Conservation (phyloP, 2,888 invertebrate species). For the Hoplodrina blanda region DNA sequence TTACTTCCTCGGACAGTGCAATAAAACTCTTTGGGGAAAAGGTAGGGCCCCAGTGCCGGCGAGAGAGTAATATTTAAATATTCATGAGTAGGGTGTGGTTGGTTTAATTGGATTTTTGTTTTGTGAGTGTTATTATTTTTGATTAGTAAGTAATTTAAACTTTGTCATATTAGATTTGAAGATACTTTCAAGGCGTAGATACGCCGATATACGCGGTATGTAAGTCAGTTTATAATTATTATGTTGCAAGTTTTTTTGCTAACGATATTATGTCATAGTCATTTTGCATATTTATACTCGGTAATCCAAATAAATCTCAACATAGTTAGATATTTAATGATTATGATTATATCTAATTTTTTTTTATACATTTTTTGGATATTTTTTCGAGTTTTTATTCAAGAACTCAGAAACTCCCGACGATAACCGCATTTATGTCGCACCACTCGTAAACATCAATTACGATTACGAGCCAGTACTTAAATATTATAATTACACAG, state of each 20-base stretch:
- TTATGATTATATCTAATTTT: neutral
- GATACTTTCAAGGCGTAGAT: no score
- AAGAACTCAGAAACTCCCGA: neutral
- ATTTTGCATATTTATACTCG: no score
- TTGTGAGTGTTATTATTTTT: neutral
- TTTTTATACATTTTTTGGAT: neutral
- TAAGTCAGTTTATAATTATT: no score
- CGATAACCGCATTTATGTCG: neutral
- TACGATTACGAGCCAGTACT: slow-evolving; percentile 23
- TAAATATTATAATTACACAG: slow-evolving; percentile 44
- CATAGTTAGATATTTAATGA: no score
- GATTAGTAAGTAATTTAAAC: neutral
- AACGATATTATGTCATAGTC: no score
- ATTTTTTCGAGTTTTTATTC: neutral
- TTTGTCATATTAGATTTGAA: no score
- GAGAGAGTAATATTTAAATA: slow-evolving; percentile 43
- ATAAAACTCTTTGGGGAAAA: slow-evolving; percentile 88
- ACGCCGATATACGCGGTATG: no score
- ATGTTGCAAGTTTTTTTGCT: no score
- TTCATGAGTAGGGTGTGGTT: slow-evolving; percentile 25
- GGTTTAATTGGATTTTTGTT: neutral
- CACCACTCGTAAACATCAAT: slow-evolving; percentile 32
- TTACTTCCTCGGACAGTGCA: slow-evolving; percentile 89
- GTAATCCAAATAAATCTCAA: no score
- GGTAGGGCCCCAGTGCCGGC: slow-evolving; percentile 70